Percentiles rank a stretch among this genome's conserved stretches.
Conservation (phyloP, 2,797 vertebrate genomes). For the Peromyscus eremicus region DNA sequence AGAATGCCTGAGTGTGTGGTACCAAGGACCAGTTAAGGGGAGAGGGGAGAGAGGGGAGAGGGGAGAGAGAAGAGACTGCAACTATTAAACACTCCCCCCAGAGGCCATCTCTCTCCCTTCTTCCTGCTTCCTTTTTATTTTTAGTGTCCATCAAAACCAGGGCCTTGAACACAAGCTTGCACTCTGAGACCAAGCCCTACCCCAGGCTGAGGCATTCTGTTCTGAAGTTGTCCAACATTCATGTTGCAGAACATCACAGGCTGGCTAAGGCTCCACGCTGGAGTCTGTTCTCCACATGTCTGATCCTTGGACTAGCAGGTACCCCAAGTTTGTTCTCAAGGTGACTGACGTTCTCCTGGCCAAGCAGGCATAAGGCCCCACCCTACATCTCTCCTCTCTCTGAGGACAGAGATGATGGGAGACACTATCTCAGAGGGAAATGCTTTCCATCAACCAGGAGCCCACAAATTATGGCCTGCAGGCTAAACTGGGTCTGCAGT, state of each 20-base stretch:
- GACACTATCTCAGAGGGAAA: slow-evolving; percentile 13
- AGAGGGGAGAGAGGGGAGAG: too few relatives aligned
- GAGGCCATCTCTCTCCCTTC: background rate
- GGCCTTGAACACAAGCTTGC: background rate
- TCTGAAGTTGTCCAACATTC: background rate
- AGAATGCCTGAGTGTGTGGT: background rate
- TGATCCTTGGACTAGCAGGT: background rate
- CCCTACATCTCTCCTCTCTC: too few relatives aligned
- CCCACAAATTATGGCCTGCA: background rate
- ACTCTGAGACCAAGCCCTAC: background rate
- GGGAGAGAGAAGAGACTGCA: too few relatives aligned
- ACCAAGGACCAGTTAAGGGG: background rate
- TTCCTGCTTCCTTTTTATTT: background rate
- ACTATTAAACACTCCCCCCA: background rate
- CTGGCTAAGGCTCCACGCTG: background rate
- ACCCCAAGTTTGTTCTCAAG: background rate
- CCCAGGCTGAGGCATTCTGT: background rate
- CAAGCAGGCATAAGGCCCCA: background rate
- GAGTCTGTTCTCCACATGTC: background rate
- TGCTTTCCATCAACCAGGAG: background rate
- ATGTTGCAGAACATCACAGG: fast-evolving
- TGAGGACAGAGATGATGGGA: too few relatives aligned
- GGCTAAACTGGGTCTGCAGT: background rate
- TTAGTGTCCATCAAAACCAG: background rate
- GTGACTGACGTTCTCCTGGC: background rate